Percentiles rank a stretch among this genome's conserved stretches.
Conservation (phyloP, 2,888 invertebrate genomes). For the Campoplex nolae region DNA sequence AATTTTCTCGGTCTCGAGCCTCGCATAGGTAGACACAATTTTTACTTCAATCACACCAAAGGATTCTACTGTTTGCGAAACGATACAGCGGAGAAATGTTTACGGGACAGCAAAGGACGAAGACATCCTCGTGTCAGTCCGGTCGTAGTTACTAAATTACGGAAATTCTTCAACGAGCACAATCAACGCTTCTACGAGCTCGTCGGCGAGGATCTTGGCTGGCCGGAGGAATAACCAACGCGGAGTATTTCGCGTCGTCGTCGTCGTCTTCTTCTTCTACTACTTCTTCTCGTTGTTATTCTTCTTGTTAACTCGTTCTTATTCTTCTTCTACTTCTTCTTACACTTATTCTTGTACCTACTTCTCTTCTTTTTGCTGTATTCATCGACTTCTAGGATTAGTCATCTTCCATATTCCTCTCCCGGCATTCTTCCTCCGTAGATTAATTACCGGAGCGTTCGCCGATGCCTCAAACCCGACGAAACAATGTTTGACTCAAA, state of each 20-base stretch:
- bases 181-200: conserved; percentile 97
- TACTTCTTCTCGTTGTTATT: conserved; percentile 33
- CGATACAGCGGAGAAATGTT: conserved; percentile 93
- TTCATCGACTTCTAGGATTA: conserved; percentile 54
- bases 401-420: conserved; percentile 59
- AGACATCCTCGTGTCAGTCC: conserved; percentile 94
- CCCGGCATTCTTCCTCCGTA: background rate
- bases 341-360: conserved; percentile 17
- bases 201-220: conserved; percentile 96
- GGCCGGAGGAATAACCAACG: conserved; percentile 92
- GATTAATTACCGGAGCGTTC: conserved; percentile 51
- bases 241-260: background rate
- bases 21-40: conserved; percentile 92
- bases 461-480: background rate
- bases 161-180: conserved; percentile 95
- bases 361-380: conserved; percentile 43
- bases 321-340: conserved; percentile 50
- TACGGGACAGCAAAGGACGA: conserved; percentile 93
- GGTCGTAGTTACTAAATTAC: conserved; percentile 91
- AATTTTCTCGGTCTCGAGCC: conserved; percentile 92
- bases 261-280: conserved; percentile 23
- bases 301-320: conserved; percentile 42
- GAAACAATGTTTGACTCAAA: background rate
- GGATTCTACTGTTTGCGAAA: conserved; percentile 97
- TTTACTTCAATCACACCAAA: conserved; percentile 98